phyloP scores from a whole-genome alignment of 92 coral and sea anemone genomes.

The Epizoanthus stellaris region DNA sequence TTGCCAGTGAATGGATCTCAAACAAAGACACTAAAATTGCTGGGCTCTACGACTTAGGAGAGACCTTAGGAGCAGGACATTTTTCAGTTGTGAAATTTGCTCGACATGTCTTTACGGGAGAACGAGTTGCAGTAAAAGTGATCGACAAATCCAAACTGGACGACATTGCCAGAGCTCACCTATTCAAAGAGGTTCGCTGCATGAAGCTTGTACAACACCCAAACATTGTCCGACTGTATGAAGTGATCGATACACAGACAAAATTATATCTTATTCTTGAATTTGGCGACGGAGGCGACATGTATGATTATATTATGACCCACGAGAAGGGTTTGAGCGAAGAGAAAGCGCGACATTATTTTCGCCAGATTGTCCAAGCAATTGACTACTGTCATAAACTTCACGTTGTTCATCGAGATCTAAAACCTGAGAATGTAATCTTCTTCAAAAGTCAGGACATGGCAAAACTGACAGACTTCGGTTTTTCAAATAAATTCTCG shows the following conservation, averaged over 20 bases:
- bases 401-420: constrained; percentile 96
- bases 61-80: constrained; percentile 94
- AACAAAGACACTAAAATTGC: constrained; percentile 90
- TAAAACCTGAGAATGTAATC: constrained; percentile 98
- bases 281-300: constrained; percentile 98
- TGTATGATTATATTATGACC: constrained; percentile 98
- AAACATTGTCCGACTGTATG: constrained; percentile 95
- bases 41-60: constrained; percentile 95
- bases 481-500: constrained; percentile 94
- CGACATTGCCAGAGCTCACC: constrained; percentile 89
- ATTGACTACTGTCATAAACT: constrained; percentile 98
- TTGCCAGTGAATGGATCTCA: constrained; percentile 68
- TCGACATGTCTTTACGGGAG: constrained; percentile 98
- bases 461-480: constrained; percentile 99
- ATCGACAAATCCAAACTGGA: constrained; percentile 97
- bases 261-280: constrained; percentile 96
- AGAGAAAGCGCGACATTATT: constrained; percentile 95
- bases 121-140: constrained; percentile 98
- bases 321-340: constrained; percentile 93
- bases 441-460: constrained; percentile 95
- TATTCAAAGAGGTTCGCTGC: constrained; percentile 96
- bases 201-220: constrained; percentile 99
- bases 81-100: constrained; percentile 98
- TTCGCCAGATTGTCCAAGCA: constrained; percentile 99
- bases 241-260: constrained; percentile 96